Conservation (phyloP, 2,888 invertebrate genomes). For the Pristionchus exspectatus region DNA sequence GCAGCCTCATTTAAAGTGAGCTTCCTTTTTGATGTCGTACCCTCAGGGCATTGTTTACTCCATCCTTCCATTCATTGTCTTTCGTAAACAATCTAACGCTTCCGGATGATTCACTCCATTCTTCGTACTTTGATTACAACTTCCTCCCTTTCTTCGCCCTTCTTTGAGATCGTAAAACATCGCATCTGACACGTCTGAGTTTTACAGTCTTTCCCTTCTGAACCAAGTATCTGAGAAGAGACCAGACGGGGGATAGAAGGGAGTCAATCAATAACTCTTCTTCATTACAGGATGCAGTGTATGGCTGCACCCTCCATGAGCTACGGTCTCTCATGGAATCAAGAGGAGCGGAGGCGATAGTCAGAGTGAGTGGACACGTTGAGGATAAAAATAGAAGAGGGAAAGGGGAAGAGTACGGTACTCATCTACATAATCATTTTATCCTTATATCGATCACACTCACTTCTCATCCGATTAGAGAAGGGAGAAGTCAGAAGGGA, state of each 20-base stretch:
- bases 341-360: conserved; percentile 94
- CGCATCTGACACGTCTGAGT: conserved; percentile 10
- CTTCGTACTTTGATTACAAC: background rate
- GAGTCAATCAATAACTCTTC: conserved; percentile 9
- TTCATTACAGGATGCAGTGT: conserved; percentile 61
- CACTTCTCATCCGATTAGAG: conserved; percentile 1
- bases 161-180: background rate
- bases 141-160: background rate
- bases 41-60: conserved; percentile 27
- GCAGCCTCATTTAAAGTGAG: conserved; percentile 29
- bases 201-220: background rate
- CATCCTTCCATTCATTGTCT: background rate
- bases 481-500: background rate
- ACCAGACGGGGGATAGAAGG: background rate
- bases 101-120: background rate
- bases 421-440: conserved; percentile 16
- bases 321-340: conserved; percentile 98
- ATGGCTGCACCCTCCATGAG: conserved; percentile 87
- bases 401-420: background rate
- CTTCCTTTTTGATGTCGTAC: background rate
- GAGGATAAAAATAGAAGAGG: background rate
- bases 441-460: background rate
- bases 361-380: conserved; percentile 84
- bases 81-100: conserved; percentile 23
- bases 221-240: conserved; percentile 15